These are phyloP conservation scores for Noturus placidus DNA, from an alignment of 2,113 vertebrate species.

Conservation along the genomic window DNA sequence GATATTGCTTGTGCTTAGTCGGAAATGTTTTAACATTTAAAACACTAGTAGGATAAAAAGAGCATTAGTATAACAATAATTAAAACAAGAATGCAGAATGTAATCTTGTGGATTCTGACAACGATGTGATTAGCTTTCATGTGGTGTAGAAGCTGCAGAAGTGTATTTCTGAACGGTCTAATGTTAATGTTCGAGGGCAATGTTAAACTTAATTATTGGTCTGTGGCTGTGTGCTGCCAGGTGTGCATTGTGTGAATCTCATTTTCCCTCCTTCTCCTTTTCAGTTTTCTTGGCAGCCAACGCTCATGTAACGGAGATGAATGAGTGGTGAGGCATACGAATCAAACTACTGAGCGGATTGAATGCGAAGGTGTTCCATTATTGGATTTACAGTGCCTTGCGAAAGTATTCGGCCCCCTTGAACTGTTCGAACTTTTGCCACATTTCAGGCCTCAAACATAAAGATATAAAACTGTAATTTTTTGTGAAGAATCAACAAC, in stretches of 20 bases:
- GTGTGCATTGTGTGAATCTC: neutral
- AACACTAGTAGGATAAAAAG: neutral
- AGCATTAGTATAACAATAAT: neutral
- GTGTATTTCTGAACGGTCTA: neutral
- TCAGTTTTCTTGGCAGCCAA: neutral
- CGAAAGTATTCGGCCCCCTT: too few species aligned
- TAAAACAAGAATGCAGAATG: neutral
- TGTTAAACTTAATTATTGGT: conserved; percentile 13
- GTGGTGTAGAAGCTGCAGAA: neutral
- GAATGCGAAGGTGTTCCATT: neutral
- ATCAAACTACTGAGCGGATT: neutral
- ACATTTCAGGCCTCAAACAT: too few species aligned
- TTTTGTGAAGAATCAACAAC: too few species aligned
- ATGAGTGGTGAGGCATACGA: neutral
- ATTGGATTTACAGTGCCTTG: too few species aligned
- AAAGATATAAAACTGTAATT: too few species aligned
- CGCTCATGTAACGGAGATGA: neutral
- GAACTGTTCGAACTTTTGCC: too few species aligned
- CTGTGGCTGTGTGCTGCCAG: neutral
- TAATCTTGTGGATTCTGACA: neutral
- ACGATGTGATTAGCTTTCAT: neutral
- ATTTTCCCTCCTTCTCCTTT: neutral
- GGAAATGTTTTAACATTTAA: neutral
- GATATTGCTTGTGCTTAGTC: neutral
- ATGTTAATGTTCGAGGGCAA: neutral